Evolutionary conservation across 2,888 invertebrate genomes (phyloP), one percentile per base, ranked within the genome.

Genomic region (Melieria picta): DNA sequence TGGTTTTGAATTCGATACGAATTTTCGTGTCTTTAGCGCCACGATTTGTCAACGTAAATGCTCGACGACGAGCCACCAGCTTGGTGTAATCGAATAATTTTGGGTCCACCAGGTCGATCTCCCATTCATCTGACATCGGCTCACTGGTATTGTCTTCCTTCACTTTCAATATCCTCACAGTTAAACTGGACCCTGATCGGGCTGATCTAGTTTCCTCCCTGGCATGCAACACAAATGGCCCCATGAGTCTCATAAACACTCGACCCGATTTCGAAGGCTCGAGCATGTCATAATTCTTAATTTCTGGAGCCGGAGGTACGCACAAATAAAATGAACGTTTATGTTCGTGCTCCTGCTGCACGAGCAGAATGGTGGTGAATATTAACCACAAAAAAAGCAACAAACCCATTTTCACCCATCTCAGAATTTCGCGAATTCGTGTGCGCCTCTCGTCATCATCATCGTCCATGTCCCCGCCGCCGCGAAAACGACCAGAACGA

Each of bases 301-400:
- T 69, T 2, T 63, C 16, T 1, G 10, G 9, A 10, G 68, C 64
- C 0, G 62, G 13, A 2, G 75, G 69, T n/a, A 77, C 69, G 1
- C 65, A 46, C n/a, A 76, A 9, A 0, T 56, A 62, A 1, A 56
- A 10, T 3, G 55, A 13, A 3, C 72, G 7, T 13, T 45, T 42
- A 9, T 58, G 58, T 11, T 73, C 74, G 10, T 63, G 60, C 62
- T 76, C 77, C 6, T 60, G 62, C 10, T 69, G 65, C 7, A 65
- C 16, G 65, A 77, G 70, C 1, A 77, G 62, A n/a, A 72, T 65
- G 5, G 58, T 65, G 5, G 77, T 76, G 43, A 76, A 76, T 0
- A 55, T 64, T 0, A 73, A 56, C 77, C 77, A 77, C 10, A 73
- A 71, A 9, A 71, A 43, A 0, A 46, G 10, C 11, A 77, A 63